Evolutionary conservation across 2,888 invertebrate species (phyloP), one percentile per base, ranked within the genome.

Genomic region (Hydraecia micacea): DNA sequence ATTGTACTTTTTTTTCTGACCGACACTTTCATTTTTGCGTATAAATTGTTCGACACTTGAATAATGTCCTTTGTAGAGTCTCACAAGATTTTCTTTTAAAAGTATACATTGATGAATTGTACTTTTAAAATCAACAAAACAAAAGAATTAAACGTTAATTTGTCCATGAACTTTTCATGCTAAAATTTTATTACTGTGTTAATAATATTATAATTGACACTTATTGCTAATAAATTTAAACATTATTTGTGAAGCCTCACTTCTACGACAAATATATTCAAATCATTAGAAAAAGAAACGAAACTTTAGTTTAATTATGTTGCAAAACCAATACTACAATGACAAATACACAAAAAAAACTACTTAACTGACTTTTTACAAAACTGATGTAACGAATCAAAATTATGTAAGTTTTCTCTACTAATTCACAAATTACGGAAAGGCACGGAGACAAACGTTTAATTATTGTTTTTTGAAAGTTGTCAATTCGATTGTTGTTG

Each of bases 151-250:
- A 66, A 58, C 39, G 25, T 36, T 66, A 69, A 70, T 62, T 36
- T 5, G 39, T 72, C 86, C 83, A 87, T 87, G 86, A 87, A 83
- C 83, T 81, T 79, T 74, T 67, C 52, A 25, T 62, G 21, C 28
- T 11, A 60, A 52, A 52, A 58, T 83, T 73, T 77, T 62, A 84
- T 80, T 67, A 68, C 18, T 60, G 65, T 73, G 71, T 80, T n/a
- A n/a, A 79, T 77, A 78, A 79, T 75, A 78, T 71, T 42, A 58
- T 79, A 68, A 1, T n/a, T 62, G 78, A 81, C 79, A 78, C 65
- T 80, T 82, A 87, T 87, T 68, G 73, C 70, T 67, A 60, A 85
- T 87, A 77, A 80, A 83, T 85, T 25, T 84, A 75, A 62, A 70
- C 60, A 73, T 80, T 80, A 80, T 46, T 13, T 46, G 32, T 75